Base-by-base conservation (phyloP, 2,113 vertebrate genomes). In the Nesospiza acunhae region DNA sequence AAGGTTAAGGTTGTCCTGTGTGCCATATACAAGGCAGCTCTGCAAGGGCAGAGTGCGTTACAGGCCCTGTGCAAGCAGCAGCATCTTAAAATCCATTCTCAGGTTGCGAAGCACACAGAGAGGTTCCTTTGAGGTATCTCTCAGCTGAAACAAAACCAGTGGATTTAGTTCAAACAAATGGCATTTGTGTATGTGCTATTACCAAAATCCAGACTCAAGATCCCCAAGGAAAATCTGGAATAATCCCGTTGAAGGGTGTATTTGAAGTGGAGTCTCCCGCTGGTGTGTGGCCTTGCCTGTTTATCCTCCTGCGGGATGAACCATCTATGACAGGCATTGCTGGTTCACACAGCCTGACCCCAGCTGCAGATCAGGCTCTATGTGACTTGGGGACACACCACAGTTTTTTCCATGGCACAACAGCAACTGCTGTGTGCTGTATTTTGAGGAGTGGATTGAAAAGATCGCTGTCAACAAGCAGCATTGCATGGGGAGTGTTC, bases 271-370 rank as follows among this genome's bases (percentile, higher is more conserved):
- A 68, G 53, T 31, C 41, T 91, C 13, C 13, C 0, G 0, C 6
- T 2, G 3, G n/a, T 11, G 37, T 7, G 64, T 22, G n/a, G 89
- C 66, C 56, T 63, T 63, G 59, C 21, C 49, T n/a, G n/a, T n/a
- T n/a, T n/a, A n/a, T n/a, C 3, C 27, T 84, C 22, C 37, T 11
- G 49, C 0, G 1, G 50, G 72, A 62, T 0, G 7, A 39, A 22
- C 20, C 8, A 31, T 41, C 62, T 47, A 42, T 1, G 3, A 16
- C 64, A 30, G 30, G 26, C 75, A 70, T 20, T 0, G 5, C n/a
- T 13, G 69, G 4, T 21, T 70, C n/a, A 42, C 79, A 27, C 0
- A 2, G 39, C 37, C 83, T 73, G 81, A 73, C 42, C 31, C 67
- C 56, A 30, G 70, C 13, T 10, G 64, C 33, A 31, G 63, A 55